Evolutionary conservation across 2,113 vertebrate species (phyloP).

Genomic region (Heterochromis multidens): DNA sequence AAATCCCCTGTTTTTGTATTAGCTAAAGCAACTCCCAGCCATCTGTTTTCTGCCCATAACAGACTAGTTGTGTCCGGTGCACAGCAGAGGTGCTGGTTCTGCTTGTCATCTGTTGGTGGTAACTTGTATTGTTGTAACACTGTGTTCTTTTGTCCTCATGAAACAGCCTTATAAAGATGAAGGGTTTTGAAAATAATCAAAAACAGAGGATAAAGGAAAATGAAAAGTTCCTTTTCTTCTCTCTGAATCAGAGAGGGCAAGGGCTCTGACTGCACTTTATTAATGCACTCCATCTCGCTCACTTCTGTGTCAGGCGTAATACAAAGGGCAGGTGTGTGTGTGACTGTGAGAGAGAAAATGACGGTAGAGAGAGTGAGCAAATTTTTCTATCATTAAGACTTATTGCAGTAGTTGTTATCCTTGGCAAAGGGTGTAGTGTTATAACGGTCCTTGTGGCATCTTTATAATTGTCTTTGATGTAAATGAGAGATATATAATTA

Average conservation of each 20-base stretch:
- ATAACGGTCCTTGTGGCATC: neutral
- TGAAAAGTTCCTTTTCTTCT: conserved; percentile 38
- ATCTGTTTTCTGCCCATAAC: conserved; percentile 43
- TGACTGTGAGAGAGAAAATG: neutral
- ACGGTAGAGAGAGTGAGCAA: neutral
- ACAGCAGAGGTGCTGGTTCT: neutral
- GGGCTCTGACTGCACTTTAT: conserved; percentile 36
- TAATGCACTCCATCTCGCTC: conserved; percentile 42
- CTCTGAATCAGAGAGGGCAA: conserved; percentile 19
- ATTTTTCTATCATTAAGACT: conserved; percentile 15
- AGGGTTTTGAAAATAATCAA: neutral
- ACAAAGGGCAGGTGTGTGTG: conserved; percentile 22
- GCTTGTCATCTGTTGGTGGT: conserved; percentile 27
- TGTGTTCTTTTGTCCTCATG: conserved; percentile 32
- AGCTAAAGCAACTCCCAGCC: conserved; percentile 37
- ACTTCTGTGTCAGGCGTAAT: conserved; percentile 32
- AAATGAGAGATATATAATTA: neutral
- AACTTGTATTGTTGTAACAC: conserved; percentile 25
- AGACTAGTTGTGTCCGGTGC: neutral
- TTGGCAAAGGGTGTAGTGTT: neutral
- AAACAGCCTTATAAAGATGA: conserved; percentile 45
- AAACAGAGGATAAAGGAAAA: conserved; percentile 32
- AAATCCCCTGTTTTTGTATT: conserved; percentile 49
- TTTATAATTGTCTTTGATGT: neutral
- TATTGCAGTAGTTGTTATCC: neutral